These are phyloP conservation scores for Euphydryas editha DNA, from an alignment of 2,888 invertebrate genomes.

Conservation along the genomic window DNA sequence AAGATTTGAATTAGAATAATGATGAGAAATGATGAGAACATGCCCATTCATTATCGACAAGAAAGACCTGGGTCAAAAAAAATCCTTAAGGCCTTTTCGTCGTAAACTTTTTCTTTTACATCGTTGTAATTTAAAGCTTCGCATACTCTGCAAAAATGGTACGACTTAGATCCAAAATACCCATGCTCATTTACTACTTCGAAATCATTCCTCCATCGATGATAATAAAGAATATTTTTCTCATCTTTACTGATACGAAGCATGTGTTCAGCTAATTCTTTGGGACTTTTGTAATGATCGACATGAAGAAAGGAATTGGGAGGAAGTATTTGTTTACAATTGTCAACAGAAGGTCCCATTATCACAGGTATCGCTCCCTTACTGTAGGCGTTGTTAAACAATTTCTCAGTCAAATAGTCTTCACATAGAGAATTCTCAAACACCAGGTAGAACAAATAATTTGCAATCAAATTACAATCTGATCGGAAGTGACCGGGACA, in stretches of 20 bases:
- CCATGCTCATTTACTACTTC: constrained; percentile 86
- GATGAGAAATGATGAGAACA: not conserved
- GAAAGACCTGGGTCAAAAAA: constrained; percentile 51
- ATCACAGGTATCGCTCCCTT: constrained; percentile 86
- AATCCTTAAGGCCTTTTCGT: constrained; percentile 46
- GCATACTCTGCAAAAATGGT: constrained; percentile 86
- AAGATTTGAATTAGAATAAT: not conserved
- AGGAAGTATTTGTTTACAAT: constrained; percentile 80
- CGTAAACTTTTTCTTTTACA: constrained; percentile 52
- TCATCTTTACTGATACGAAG: constrained; percentile 63
- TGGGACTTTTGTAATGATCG: constrained; percentile 77
- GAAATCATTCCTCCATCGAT: constrained; percentile 84
- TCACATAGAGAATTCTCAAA: constrained; percentile 88
- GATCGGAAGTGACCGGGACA: constrained; percentile 85
- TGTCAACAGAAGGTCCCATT: constrained; percentile 83
- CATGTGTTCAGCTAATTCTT: constrained; percentile 80
- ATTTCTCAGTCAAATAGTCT: constrained; percentile 88
- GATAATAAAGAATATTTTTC: constrained; percentile 71
- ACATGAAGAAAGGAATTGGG: constrained; percentile 85
- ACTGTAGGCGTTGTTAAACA: constrained; percentile 85
- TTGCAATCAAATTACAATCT: constrained; percentile 82
- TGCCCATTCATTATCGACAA: constrained; percentile 28
- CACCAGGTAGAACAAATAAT: constrained; percentile 87
- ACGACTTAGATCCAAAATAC: constrained; percentile 84
- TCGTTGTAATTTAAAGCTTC: constrained; percentile 87